These are phyloP conservation scores for Caenorhabditis sp. DNA, from an alignment of 2,888 invertebrate genomes.

Conservation along the genomic window DNA sequence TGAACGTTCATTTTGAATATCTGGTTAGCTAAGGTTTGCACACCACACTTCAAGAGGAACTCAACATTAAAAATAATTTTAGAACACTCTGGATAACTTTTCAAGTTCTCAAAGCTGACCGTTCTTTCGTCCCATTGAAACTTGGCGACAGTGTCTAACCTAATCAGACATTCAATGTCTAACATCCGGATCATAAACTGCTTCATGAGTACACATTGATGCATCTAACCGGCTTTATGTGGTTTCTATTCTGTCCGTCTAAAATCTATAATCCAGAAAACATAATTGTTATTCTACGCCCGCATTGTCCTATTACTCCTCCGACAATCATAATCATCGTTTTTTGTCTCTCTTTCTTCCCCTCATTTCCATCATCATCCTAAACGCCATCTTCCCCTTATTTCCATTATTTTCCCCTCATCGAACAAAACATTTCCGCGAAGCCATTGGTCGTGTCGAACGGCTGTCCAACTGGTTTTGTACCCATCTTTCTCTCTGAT, in stretches of 20 bases:
- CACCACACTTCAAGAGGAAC: too few species aligned
- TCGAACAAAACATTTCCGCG: conserved; percentile 59
- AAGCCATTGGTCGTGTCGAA: conserved; percentile 46
- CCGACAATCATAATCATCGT: conserved; percentile 53
- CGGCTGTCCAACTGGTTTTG: conserved; percentile 52
- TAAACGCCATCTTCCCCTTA: conserved; percentile 5
- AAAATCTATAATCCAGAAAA: conserved; percentile 37
- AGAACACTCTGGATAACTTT: too few species aligned
- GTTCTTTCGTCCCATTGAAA: too few species aligned
- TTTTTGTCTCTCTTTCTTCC: conserved; percentile 44
- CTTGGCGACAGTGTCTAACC: too few species aligned
- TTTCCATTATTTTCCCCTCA: background rate
- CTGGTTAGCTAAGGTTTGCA: too few species aligned
- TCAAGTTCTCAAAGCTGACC: too few species aligned
- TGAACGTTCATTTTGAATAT: too few species aligned
- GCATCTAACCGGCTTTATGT: conserved; percentile 13
- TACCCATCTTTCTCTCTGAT: conserved; percentile 31
- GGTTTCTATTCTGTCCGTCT: background rate
- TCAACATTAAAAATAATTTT: too few species aligned
- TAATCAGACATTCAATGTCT: background rate
- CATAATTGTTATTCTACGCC: conserved; percentile 19
- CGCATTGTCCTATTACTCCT: conserved; percentile 33
- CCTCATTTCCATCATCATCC: conserved; percentile 14
- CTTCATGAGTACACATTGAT: background rate
- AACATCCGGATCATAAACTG: conserved; percentile 13